Conservation (phyloP, 2,113 vertebrate genomes). For the Argyrosomus japonicus region DNA sequence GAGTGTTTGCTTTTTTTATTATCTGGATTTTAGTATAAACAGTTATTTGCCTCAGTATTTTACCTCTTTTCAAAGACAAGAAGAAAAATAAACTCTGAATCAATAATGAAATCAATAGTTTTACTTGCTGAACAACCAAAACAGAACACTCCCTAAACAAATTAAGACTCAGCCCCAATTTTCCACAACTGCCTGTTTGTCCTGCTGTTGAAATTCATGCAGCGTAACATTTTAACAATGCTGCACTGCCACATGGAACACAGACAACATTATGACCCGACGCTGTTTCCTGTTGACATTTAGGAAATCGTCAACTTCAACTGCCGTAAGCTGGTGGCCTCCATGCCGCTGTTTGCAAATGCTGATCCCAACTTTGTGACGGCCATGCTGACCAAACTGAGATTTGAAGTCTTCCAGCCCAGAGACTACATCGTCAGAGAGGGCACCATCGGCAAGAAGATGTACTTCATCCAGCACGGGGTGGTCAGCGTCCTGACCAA, state of each 20-base stretch:
- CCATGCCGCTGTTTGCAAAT: conserved; percentile 97
- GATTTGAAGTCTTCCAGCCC: conserved; percentile 98
- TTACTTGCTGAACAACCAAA: background rate
- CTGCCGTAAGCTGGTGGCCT: conserved; percentile 97
- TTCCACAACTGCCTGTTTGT: background rate
- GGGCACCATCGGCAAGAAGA: conserved; percentile 98
- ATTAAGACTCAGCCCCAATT: background rate
- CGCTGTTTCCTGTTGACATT: background rate
- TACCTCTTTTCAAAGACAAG: background rate
- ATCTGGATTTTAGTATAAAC: background rate
- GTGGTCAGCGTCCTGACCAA: conserved; percentile 92
- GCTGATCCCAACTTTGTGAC: conserved; percentile 98
- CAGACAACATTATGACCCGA: background rate
- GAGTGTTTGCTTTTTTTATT: background rate
- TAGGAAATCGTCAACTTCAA: conserved; percentile 99
- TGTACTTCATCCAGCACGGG: conserved; percentile 99
- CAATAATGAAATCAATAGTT: background rate
- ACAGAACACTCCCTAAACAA: background rate
- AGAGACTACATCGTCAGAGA: conserved; percentile 95
- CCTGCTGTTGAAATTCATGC: background rate
- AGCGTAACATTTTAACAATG: background rate
- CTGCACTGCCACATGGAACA: background rate
- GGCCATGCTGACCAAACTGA: conserved; percentile 96
- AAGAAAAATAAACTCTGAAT: background rate
- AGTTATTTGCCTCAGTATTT: background rate